Conservation (phyloP, 2,797 vertebrate species). For the Malurus splendens region DNA sequence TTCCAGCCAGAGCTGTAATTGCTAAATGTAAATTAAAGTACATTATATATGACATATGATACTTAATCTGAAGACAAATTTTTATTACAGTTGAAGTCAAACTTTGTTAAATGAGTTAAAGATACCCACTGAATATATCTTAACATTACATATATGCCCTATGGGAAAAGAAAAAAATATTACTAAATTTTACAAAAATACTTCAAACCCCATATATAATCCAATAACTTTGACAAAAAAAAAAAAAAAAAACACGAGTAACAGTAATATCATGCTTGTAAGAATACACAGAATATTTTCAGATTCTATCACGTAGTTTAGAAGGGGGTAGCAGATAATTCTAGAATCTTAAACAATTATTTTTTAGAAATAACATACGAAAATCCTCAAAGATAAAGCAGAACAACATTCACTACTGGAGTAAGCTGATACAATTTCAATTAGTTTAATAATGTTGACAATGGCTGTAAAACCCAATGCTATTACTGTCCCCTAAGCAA, state of each 20-base stretch:
- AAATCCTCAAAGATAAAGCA: not conserved
- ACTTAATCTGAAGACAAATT: constrained; percentile 46
- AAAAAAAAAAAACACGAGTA: accelerated
- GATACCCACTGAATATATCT: not conserved
- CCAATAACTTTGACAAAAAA: not conserved
- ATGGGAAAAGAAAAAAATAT: not conserved
- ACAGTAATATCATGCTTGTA: not conserved
- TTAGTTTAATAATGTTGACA: not conserved
- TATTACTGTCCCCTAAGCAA: not conserved
- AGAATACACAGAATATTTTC: not conserved
- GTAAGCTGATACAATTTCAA: not conserved
- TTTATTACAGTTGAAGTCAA: constrained; percentile 49
- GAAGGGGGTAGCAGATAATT: not conserved
- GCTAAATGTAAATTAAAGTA: constrained; percentile 65
- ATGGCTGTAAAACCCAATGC: not conserved
- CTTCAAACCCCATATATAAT: not conserved
- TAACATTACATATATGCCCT: not conserved
- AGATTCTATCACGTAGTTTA: not conserved
- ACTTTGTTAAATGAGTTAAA: constrained; percentile 44
- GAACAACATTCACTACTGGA: not conserved
- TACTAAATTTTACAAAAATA: not conserved
- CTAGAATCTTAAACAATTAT: not conserved
- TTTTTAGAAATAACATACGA: not conserved
- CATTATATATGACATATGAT: constrained; percentile 50
- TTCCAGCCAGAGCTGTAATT: constrained; percentile 63